Evolutionary conservation across 2,797 vertebrate genomes (phyloP).

Genomic region (Lagodon rhomboides): DNA sequence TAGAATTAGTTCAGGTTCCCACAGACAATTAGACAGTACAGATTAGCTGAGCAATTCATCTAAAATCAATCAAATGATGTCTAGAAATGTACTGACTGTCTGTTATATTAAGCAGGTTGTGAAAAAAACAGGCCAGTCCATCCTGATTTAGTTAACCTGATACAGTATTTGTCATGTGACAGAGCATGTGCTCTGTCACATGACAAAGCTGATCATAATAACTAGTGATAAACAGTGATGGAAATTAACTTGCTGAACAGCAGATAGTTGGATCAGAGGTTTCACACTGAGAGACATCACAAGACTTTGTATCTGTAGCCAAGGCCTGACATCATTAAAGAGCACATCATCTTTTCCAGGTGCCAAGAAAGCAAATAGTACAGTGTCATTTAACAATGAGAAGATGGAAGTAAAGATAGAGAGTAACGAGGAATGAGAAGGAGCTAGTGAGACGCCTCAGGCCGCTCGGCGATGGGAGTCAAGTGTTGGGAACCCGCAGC

Average conservation of each 20-base stretch:
- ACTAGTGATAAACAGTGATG: conserved; percentile 14
- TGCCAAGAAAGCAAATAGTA: conserved; percentile 48
- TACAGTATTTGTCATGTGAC: neutral
- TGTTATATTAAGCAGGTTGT: neutral
- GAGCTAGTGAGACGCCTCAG: conserved; percentile 53
- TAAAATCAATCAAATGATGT: neutral
- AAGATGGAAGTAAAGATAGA: conserved; percentile 55
- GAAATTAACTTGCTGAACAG: conserved; percentile 20
- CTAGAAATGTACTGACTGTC: neutral
- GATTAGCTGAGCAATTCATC: neutral
- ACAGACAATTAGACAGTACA: too few species aligned
- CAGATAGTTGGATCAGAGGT: conserved; percentile 15
- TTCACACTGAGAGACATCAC: conserved; percentile 22
- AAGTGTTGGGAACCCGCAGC: conserved; percentile 56
- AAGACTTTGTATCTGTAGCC: conserved; percentile 5
- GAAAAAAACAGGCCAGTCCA: neutral
- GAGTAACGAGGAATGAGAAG: conserved; percentile 57
- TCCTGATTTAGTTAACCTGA: too few species aligned
- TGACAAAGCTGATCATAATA: neutral
- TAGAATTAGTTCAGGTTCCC: too few species aligned
- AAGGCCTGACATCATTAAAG: conserved; percentile 36
- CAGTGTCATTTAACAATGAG: conserved; percentile 62
- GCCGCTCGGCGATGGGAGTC: conserved; percentile 46
- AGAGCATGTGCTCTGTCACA: neutral
- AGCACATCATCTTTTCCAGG: conserved; percentile 36